These are phyloP conservation scores for Epizoanthus ramosus DNA, from an alignment of 92 coral and sea anemone genomes.

Conservation along the genomic window DNA sequence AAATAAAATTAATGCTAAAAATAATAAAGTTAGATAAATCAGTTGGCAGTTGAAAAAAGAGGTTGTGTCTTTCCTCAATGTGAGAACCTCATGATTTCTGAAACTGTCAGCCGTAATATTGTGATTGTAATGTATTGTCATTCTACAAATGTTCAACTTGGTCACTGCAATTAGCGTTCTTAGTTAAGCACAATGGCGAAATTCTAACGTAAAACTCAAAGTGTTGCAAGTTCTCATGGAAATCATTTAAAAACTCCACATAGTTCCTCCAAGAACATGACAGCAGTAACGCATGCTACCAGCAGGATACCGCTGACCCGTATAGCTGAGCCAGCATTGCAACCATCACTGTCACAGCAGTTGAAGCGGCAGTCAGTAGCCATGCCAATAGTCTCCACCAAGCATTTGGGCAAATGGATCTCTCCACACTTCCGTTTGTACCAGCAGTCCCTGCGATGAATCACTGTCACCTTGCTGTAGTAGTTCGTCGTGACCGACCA, in stretches of 20 bases:
- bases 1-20: no score
- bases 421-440: constrained; percentile 14
- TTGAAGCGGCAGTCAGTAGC: constrained; percentile 9
- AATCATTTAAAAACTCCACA: neutral
- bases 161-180: no score
- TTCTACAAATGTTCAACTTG: no score
- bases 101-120: no score
- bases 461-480: neutral
- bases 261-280: neutral
- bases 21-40: no score
- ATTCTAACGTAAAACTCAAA: no score
- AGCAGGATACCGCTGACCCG: constrained; percentile 12
- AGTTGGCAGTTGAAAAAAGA: no score
- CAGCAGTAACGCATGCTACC: neutral
- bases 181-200: no score
- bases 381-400: neutral
- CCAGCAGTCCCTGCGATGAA: constrained; percentile 12
- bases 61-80: no score
- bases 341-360: constrained; percentile 7
- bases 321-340: neutral
- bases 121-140: no score
- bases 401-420: neutral
- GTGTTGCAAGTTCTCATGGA: no score
- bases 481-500: neutral
- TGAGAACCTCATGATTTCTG: no score